Conservation (phyloP, 2,797 vertebrate genomes). For the Notolabrus celidotus region DNA sequence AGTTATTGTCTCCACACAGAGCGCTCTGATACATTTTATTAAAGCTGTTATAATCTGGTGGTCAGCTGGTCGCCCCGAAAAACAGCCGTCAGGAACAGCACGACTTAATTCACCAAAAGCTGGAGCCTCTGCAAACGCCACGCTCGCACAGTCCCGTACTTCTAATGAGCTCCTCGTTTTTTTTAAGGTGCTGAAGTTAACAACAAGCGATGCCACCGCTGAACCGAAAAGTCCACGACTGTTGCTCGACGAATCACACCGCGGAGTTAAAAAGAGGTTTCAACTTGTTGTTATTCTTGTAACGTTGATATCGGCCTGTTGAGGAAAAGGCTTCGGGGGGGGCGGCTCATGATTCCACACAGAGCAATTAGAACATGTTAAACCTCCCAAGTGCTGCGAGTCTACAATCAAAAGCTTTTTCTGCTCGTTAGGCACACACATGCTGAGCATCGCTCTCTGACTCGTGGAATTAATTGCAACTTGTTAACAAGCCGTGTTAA, state of each 20-base stretch:
- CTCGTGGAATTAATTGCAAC: slow-evolving; percentile 61
- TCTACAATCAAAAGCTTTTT: slow-evolving; percentile 34
- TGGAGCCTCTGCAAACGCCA: slow-evolving; percentile 12
- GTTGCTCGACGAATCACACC: background rate
- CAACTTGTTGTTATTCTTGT: slow-evolving; percentile 16
- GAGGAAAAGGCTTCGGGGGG: background rate
- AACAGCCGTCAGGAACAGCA: slow-evolving; percentile 29
- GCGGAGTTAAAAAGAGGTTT: background rate
- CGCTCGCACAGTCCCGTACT: background rate
- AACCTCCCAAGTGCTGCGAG: slow-evolving; percentile 21
- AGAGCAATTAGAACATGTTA: slow-evolving; percentile 24
- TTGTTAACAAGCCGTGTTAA: slow-evolving; percentile 37
- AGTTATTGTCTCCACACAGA: slow-evolving; percentile 57
- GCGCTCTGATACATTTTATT: slow-evolving; percentile 44
- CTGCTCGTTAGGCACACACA: slow-evolving; percentile 8
- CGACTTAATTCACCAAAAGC: slow-evolving; percentile 39
- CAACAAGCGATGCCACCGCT: background rate
- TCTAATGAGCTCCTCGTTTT: slow-evolving; percentile 26
- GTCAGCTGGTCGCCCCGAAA: slow-evolving; percentile 45
- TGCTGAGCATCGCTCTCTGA: slow-evolving; percentile 8
- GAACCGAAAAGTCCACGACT: background rate
- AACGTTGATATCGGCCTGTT: slow-evolving; percentile 2
- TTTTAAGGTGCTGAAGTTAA: slow-evolving; percentile 5
- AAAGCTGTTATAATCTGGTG: slow-evolving; percentile 56
- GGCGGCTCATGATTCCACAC: slow-evolving; percentile 4